Conservation (phyloP, 1,140 invertebrate species). For the Idris sp. region DNA sequence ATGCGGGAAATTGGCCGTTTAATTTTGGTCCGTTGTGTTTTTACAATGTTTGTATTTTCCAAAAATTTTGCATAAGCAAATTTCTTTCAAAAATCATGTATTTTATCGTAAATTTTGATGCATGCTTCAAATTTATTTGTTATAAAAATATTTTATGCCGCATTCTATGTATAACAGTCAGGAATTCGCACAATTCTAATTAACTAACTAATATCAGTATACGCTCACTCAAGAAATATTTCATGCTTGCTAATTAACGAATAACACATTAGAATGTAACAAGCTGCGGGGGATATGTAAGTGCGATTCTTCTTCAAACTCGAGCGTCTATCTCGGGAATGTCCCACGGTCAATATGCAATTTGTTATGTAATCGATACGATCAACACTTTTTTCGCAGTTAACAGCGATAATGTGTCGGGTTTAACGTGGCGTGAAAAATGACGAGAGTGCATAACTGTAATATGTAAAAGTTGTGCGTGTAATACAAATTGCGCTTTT, state of each 20-base stretch:
- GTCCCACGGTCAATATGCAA: slow-evolving; percentile 53
- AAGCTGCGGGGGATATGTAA: slow-evolving; percentile 8
- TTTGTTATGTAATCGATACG: slow-evolving; percentile 28
- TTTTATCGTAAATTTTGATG: too few relatives aligned
- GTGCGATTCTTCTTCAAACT: slow-evolving; percentile 31
- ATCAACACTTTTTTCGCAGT: slow-evolving; percentile 31
- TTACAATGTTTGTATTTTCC: too few relatives aligned
- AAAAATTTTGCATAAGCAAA: too few relatives aligned
- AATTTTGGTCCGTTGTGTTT: too few relatives aligned
- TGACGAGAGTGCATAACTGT: too few relatives aligned
- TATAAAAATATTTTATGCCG: too few relatives aligned
- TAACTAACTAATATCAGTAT: slow-evolving; percentile 61
- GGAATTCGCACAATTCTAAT: slow-evolving; percentile 40
- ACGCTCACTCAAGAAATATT: slow-evolving; percentile 51
- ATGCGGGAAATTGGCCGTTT: slow-evolving; percentile 35
- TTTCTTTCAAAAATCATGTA: too few relatives aligned
- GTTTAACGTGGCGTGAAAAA: slow-evolving; percentile 24
- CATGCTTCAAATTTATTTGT: too few relatives aligned
- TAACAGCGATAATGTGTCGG: slow-evolving; percentile 23
- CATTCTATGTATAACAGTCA: slow-evolving; percentile 14
- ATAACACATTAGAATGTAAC: slow-evolving; percentile 39
- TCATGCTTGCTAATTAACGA: slow-evolving; percentile 51
- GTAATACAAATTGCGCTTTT: slow-evolving; percentile 39
- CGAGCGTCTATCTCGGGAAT: slow-evolving; percentile 22
- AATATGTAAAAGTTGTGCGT: background rate